Base-by-base conservation (phyloP, 1,140 invertebrate genomes). In the Phymorhynchus buccinoides region DNA sequence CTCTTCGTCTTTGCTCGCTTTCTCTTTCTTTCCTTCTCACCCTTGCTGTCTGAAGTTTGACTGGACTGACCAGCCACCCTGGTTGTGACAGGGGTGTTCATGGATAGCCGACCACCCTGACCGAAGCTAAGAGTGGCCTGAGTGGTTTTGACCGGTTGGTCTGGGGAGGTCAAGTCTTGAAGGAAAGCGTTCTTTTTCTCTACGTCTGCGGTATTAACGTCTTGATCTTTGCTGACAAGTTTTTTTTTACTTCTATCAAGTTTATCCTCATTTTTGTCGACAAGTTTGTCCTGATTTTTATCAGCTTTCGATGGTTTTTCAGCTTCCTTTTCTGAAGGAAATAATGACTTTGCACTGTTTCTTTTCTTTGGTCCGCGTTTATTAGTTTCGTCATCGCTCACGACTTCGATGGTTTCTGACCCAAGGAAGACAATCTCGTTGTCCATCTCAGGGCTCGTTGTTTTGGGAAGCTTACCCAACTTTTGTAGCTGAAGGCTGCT, bases 321-420 rank as follows among this genome's bases (percentile, higher is more conserved):
- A 35, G 68, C 6, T 6, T 7, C 6, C 68, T 35, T 32, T 7
- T 71, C 7, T 9, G 35, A 32, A 12, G 48, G 48, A 52, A 52
- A 52, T 12, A 12, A 12, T 9, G 48, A 52, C 22, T 22, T 22
- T 22, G 9, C 22, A 22, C 48, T 52, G 9, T 0, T 18, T 14
- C 3, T 35, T 37, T 71, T 71, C 30, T 6, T 35, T 18, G 22
- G 22, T 22, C 22, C 22, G 22, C 56, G 4, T 35, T 71, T 71
- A 6, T 71, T 35, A 37, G 68, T 32, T 35, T 35, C 37, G 6
- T 37, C 62, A 37, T 18, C 22, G 14, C 41, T n/a, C n/a, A 39
- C 80, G 41, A 39, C 16, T n/a, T 66, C 66, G 42, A 83, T 71
- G 1, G 81, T 83, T 83, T 83, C 81, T 71, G 81, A 83, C 30